Evolutionary conservation across 2,113 vertebrate genomes (phyloP).

Genomic region (Gallinago media): DNA sequence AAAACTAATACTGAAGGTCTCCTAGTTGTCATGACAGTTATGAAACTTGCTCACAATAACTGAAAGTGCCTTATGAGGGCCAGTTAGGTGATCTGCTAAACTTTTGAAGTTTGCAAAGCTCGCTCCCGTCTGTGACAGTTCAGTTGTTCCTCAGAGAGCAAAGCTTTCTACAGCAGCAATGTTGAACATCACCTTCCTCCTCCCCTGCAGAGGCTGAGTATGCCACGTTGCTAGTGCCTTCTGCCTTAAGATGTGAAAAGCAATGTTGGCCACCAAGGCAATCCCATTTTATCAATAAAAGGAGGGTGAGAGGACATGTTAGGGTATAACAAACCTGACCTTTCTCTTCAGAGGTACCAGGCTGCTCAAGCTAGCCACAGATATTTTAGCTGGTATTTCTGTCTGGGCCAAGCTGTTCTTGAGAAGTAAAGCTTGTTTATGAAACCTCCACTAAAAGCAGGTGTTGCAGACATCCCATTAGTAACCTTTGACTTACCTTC

Average conservation of each 20-base stretch:
- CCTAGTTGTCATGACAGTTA: not conserved
- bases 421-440: conserved; percentile 59
- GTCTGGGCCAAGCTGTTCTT: conserved; percentile 3
- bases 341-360: conserved; percentile 31
- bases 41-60: not conserved
- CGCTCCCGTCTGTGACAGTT: not conserved
- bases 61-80: not conserved
- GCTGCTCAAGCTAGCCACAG: conserved; percentile 23
- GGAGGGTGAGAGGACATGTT: conserved; percentile 14
- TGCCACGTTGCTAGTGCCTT: fast-evolving
- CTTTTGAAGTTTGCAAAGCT: not conserved
- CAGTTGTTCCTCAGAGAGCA: not conserved
- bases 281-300: conserved; percentile 33
- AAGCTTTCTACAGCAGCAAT: not conserved
- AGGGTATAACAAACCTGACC: conserved; percentile 40
- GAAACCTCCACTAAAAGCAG: conserved; percentile 63
- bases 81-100: not conserved
- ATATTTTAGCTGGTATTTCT: conserved; percentile 37
- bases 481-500: conserved; percentile 70
- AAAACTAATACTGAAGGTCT: not conserved
- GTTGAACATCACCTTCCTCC: not conserved
- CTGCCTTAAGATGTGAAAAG: not conserved
- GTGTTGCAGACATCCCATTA: conserved; percentile 64
- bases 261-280: not conserved
- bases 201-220: not conserved